phyloP scores from a whole-genome alignment of 1,140 invertebrate species.

The Dermatophagoides farinae region DNA sequence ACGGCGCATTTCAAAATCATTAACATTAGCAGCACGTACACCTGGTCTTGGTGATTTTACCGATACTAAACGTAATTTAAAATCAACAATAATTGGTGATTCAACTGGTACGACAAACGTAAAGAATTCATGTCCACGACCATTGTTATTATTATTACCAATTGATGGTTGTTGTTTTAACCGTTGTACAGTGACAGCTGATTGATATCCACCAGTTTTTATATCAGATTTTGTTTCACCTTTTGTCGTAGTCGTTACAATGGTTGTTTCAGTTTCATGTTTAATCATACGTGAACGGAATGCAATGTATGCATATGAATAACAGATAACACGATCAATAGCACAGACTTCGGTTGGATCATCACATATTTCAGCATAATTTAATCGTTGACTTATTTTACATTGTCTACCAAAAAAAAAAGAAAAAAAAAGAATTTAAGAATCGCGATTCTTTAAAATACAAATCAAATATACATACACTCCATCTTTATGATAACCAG shows the following conservation, averaged over 20 bases:
- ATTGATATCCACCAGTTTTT: too few species aligned
- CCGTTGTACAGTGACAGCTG: too few species aligned
- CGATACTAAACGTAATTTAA: slow-evolving; percentile 4
- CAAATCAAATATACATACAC: background rate
- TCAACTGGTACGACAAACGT: slow-evolving; percentile 12
- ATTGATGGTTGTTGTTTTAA: too few species aligned
- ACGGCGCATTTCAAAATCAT: slow-evolving; percentile 4
- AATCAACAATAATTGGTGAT: slow-evolving; percentile 6
- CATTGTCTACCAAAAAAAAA: background rate
- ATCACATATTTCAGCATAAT: slow-evolving; percentile 11
- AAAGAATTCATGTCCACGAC: slow-evolving; percentile 7
- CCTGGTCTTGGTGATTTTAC: slow-evolving; percentile 4
- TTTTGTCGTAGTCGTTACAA: too few species aligned
- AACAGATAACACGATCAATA: slow-evolving; percentile 7
- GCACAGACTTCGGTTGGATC: background rate
- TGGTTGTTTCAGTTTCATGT: background rate
- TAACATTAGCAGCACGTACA: background rate
- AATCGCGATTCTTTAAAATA: background rate
- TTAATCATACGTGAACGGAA: slow-evolving; percentile 5
- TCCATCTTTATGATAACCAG: slow-evolving; percentile 48
- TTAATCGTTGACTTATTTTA: slow-evolving; percentile 1
- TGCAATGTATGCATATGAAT: slow-evolving; percentile 10
- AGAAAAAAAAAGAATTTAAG: background rate
- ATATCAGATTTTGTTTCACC: too few species aligned
- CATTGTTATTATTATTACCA: too few species aligned